Evolutionary conservation across 1,140 invertebrate species (phyloP).

Genomic region (Rhagoletis zephyria): DNA sequence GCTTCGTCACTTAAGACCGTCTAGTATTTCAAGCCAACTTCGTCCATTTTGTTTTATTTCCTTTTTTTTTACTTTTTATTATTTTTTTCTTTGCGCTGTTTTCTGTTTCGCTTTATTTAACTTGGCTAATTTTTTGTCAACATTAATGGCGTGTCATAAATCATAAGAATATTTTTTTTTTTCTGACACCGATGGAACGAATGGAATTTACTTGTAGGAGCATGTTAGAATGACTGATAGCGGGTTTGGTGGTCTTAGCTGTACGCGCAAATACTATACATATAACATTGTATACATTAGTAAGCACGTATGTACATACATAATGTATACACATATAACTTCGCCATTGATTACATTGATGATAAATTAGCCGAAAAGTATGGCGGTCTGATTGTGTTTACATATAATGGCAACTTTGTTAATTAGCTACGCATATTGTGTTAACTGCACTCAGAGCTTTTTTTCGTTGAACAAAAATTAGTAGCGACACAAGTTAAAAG

Average conservation of each 20-base stretch:
- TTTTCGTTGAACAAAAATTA: background rate
- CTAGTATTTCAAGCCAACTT: background rate
- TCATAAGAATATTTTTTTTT: slow-evolving; percentile 50
- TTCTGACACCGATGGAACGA: slow-evolving; percentile 20
- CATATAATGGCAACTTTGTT: slow-evolving; percentile 36
- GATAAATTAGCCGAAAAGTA: slow-evolving; percentile 27
- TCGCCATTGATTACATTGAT: slow-evolving; percentile 42
- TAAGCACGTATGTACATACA: background rate
- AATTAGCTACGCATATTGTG: slow-evolving; percentile 5
- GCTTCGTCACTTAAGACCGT: background rate
- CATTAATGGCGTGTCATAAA: slow-evolving; percentile 49
- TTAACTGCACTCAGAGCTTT: background rate
- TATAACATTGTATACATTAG: background rate
- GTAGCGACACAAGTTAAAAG: background rate
- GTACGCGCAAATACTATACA: background rate
- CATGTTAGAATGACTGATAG: background rate
- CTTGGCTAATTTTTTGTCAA: slow-evolving; percentile 53
- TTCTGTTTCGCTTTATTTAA: slow-evolving; percentile 43
- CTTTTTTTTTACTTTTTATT: background rate
- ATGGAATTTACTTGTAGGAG: background rate
- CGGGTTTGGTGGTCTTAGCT: background rate
- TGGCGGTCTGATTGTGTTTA: slow-evolving; percentile 18
- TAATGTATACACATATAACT: slow-evolving; percentile 5
- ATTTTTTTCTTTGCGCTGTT: background rate
- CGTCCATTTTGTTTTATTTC: background rate